Conservation (phyloP, 2,888 invertebrate species). For the Podotricha telesiphe region DNA sequence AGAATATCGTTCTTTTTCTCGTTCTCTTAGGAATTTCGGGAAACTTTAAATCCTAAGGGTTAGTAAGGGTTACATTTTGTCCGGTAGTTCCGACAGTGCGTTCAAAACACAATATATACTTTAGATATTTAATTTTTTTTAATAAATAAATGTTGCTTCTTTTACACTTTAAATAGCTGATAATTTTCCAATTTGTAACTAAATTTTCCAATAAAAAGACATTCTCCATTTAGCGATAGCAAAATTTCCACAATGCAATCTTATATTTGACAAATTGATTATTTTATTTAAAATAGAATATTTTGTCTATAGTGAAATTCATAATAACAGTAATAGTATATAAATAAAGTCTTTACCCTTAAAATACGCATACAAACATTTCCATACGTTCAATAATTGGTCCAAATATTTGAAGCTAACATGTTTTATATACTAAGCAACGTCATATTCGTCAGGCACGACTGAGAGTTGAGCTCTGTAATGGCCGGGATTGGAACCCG, state of each 20-base stretch:
- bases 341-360: background rate
- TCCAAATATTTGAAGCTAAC: background rate
- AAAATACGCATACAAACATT: background rate
- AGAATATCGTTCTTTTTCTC: too few relatives aligned
- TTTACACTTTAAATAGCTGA: too few relatives aligned
- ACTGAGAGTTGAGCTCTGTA: conserved; percentile 30
- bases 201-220: too few relatives aligned
- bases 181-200: too few relatives aligned
- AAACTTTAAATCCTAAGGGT: too few relatives aligned
- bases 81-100: too few relatives aligned
- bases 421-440: background rate
- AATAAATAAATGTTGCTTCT: too few relatives aligned
- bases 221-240: background rate
- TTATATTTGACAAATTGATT: background rate
- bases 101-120: too few relatives aligned
- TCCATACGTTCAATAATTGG: background rate
- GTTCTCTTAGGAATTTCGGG: too few relatives aligned
- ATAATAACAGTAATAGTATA: background rate
- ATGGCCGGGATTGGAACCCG: conserved; percentile 84
- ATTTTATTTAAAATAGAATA: background rate
- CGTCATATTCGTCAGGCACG: background rate
- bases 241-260: background rate
- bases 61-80: too few relatives aligned
- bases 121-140: too few relatives aligned
- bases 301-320: background rate